Conservation (phyloP, 2,888 invertebrate species). For the Nephrotoma appendiculata region DNA sequence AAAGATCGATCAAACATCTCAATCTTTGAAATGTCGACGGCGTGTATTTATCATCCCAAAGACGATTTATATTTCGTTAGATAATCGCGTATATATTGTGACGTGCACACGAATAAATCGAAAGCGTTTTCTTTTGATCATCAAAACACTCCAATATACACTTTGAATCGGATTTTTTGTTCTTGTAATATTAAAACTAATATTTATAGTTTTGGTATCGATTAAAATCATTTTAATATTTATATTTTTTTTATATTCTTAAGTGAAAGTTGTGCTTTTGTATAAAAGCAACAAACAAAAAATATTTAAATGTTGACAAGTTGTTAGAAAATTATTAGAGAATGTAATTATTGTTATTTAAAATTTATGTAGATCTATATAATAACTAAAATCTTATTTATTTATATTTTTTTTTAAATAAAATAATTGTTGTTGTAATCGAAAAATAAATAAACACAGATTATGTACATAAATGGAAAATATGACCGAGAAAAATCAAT, state of each 20-base stretch:
- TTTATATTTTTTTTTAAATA: not conserved
- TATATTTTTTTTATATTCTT: not conserved
- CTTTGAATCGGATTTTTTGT: not conserved
- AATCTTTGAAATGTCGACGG: not conserved
- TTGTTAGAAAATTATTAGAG: not conserved
- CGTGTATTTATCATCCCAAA: not conserved
- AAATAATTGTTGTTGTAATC: not conserved
- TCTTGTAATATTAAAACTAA: not conserved
- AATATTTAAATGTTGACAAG: not conserved
- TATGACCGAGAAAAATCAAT: not conserved
- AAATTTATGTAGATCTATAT: not conserved
- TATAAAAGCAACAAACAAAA: not conserved
- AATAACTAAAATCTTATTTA: not conserved
- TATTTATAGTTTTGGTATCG: not conserved
- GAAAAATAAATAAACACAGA: not conserved
- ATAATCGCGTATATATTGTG: not conserved
- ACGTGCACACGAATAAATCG: not conserved
- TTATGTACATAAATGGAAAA: not conserved
- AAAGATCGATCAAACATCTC: not conserved
- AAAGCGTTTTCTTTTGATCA: not conserved
- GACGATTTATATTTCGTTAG: not conserved
- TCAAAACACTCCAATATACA: not conserved
- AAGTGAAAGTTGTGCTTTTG: not conserved
- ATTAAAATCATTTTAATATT: not conserved
- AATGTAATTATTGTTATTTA: not conserved